Evolutionary conservation across 92 coral and sea anemone species (phyloP).

Genomic region (Phenganax stokvisi): DNA sequence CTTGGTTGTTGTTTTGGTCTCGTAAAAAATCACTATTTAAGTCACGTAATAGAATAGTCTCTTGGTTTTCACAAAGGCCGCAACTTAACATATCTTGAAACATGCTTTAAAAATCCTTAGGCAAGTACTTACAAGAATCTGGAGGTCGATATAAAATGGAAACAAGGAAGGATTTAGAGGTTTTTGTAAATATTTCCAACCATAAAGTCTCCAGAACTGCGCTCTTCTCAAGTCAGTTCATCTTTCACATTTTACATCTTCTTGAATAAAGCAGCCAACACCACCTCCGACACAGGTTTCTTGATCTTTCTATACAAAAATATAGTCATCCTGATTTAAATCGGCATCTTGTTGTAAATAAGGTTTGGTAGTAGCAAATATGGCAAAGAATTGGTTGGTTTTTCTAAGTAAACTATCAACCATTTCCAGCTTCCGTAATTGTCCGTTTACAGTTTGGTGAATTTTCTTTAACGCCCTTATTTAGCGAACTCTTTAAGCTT

Average conservation of each 20-base stretch:
- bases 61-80: conserved; percentile 12
- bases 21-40: not conserved
- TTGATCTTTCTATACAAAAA: not conserved
- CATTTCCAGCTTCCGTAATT: not conserved
- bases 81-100: not conserved
- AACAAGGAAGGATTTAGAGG: conserved; percentile 18
- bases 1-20: not conserved
- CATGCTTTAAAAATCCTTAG: not conserved
- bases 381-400: conserved; percentile 7
- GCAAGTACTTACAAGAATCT: not conserved
- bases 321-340: not conserved
- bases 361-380: not conserved
- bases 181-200: conserved; percentile 7
- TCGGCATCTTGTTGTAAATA: conserved; percentile 6
- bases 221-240: conserved; percentile 8
- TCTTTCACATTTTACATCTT: conserved; percentile 15
- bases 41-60: conserved; percentile 3
- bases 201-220: conserved; percentile 7
- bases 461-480: conserved; percentile 7
- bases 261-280: conserved; percentile 20
- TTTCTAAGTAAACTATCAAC: conserved; percentile 2
- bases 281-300: conserved; percentile 1
- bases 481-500: not conserved
- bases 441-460: conserved; percentile 17
- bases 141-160: conserved; percentile 22